Percentiles rank a stretch among this genome's conserved stretches.
Evolutionary conservation across 2,797 vertebrate genomes (phyloP).

Genomic region (Helarctos malayanus): DNA sequence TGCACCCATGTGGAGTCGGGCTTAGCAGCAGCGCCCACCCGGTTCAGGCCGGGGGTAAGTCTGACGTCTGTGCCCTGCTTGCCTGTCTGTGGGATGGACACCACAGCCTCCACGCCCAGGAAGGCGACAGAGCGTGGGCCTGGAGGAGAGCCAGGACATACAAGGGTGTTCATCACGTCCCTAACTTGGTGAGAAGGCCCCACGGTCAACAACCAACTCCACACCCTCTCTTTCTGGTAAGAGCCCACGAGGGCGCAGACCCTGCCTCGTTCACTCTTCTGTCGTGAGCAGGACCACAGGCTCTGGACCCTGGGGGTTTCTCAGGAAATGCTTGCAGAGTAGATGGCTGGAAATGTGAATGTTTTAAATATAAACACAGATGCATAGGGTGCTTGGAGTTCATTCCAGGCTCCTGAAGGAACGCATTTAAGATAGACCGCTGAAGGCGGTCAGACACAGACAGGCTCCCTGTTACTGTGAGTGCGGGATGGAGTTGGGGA

Average conservation of each 20-base stretch:
- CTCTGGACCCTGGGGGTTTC: neutral
- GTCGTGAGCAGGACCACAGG: accelerated
- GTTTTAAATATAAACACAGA: neutral
- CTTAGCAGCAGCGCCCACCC: neutral
- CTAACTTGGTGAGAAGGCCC: neutral
- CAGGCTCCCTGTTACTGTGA: neutral
- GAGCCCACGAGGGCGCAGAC: neutral
- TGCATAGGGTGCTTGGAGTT: neutral
- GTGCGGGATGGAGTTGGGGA: neutral
- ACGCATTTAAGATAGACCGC: neutral
- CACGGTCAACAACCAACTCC: neutral
- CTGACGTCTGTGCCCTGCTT: neutral
- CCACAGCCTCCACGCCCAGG: neutral
- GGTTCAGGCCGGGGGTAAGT: neutral
- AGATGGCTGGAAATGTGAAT: neutral
- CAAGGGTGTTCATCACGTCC: accelerated
- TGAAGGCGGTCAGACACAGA: accelerated
- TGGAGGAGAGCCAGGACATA: neutral
- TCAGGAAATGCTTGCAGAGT: neutral
- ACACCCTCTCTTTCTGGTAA: too few relatives aligned
- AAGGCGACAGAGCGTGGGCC: neutral
- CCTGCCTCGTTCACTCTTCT: neutral
- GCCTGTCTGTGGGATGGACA: neutral
- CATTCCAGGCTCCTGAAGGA: neutral
- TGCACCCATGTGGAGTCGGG: neutral